phyloP scores from a whole-genome alignment of 2,888 invertebrate genomes.

The Pediacus dermestoides region DNA sequence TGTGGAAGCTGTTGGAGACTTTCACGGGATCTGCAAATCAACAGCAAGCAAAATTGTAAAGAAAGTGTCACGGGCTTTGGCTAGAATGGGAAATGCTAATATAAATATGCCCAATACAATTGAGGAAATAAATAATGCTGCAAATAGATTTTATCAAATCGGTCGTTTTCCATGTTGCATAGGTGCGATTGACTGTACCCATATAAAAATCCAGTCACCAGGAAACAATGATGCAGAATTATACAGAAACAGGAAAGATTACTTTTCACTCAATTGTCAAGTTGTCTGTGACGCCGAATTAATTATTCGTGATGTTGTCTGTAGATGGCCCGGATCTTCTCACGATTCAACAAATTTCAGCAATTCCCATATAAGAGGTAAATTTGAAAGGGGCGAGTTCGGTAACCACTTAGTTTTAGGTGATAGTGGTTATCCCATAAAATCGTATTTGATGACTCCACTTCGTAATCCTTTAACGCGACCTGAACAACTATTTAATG shows the following conservation, averaged over 20 bases:
- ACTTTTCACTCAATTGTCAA: slow-evolving; percentile 26
- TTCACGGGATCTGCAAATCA: slow-evolving; percentile 10
- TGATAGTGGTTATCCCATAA: slow-evolving; percentile 29
- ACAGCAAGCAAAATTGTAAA: slow-evolving; percentile 9
- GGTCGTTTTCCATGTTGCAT: slow-evolving; percentile 13
- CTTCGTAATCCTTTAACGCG: slow-evolving; percentile 11
- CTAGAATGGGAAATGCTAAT: slow-evolving; percentile 5
- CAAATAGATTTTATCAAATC: slow-evolving; percentile 15
- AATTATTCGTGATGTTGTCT: slow-evolving; percentile 8
- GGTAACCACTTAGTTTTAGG: slow-evolving; percentile 18
- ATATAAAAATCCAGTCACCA: slow-evolving; percentile 13
- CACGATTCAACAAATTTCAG: slow-evolving; percentile 15
- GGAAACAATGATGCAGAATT: slow-evolving; percentile 20
- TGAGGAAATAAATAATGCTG: slow-evolving; percentile 8
- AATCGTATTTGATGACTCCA: slow-evolving; percentile 18
- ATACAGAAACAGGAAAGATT: slow-evolving; percentile 11
- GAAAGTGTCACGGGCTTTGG: slow-evolving; percentile 11
- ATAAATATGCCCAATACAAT: slow-evolving; percentile 12
- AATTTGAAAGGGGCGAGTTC: slow-evolving; percentile 16
- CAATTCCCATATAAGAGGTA: slow-evolving; percentile 11
- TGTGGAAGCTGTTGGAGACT: slow-evolving; percentile 13
- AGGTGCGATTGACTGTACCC: slow-evolving; percentile 17
- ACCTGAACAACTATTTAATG: slow-evolving; percentile 19
- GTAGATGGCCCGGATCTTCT: slow-evolving; percentile 13
- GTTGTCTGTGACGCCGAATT: slow-evolving; percentile 20